These are phyloP conservation scores for Nysson spinosus DNA, from an alignment of 2,888 invertebrate species.

Conservation along the genomic window DNA sequence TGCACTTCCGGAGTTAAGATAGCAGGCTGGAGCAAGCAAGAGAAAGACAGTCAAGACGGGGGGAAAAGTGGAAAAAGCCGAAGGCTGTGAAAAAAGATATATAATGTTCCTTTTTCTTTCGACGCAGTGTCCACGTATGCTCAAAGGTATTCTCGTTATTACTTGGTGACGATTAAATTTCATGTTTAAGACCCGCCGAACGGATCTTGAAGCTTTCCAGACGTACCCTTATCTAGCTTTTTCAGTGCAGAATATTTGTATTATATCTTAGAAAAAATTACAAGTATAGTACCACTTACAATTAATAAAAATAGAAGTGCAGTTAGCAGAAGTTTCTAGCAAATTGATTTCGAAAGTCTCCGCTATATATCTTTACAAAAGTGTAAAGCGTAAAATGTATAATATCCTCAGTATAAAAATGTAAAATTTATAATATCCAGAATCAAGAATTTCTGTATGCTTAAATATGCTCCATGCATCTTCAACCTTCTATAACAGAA, in stretches of 20 bases:
- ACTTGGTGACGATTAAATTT: conserved; percentile 40
- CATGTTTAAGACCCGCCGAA: conserved; percentile 42
- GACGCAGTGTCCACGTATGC: conserved; percentile 17
- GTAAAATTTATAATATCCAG: too few species aligned
- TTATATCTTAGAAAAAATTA: neutral
- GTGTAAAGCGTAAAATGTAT: too few species aligned
- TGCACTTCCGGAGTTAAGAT: conserved; percentile 38
- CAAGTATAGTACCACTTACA: neutral
- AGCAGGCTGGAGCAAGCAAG: conserved; percentile 8
- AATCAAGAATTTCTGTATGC: too few species aligned
- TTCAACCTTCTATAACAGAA: too few species aligned
- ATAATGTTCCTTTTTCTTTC: too few species aligned
- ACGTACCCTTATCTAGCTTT: conserved; percentile 33
- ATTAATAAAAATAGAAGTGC: neutral
- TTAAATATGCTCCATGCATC: too few species aligned
- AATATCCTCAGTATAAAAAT: too few species aligned
- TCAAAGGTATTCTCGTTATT: conserved; percentile 18
- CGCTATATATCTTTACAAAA: too few species aligned
- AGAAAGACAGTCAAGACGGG: conserved; percentile 6
- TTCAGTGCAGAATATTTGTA: conserved; percentile 16
- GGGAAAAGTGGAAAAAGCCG: neutral
- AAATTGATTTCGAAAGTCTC: neutral
- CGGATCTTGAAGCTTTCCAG: conserved; percentile 38
- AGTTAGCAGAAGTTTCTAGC: neutral
- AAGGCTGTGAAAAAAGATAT: conserved; percentile 10